A percentile compares a stretch with the other conserved stretches of the same genome.
Evolutionary conservation across 2,888 invertebrate genomes (phyloP).

Genomic region (Adela reaumurella): DNA sequence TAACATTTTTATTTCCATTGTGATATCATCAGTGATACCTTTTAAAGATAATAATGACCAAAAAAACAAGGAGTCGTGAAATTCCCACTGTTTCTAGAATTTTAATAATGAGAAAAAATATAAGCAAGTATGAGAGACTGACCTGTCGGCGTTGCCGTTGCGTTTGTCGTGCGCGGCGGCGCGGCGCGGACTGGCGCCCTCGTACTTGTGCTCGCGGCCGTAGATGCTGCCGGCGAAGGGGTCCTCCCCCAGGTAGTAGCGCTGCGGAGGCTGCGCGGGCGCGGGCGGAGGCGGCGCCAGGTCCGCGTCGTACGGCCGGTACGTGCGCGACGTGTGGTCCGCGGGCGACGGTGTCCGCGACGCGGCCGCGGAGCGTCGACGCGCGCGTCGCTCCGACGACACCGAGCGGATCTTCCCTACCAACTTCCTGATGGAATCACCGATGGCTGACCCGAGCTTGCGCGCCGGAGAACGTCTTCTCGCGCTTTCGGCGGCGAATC

Average conservation of each 20-base stretch:
- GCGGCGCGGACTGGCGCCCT: slow-evolving; percentile 58
- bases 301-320: slow-evolving; percentile 49
- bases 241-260: slow-evolving; percentile 84
- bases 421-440: slow-evolving; percentile 76
- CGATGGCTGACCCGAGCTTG: slow-evolving; percentile 61
- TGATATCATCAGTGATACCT: too few relatives aligned
- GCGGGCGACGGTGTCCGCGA: slow-evolving; percentile 60
- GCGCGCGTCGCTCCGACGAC: slow-evolving; percentile 61
- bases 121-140: slow-evolving; percentile 17
- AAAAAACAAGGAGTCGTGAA: too few relatives aligned
- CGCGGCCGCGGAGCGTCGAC: slow-evolving; percentile 56
- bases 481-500: slow-evolving; percentile 54
- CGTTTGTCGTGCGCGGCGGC: slow-evolving; percentile 29
- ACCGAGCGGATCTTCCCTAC: slow-evolving; percentile 80
- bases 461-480: slow-evolving; percentile 39
- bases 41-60: too few relatives aligned
- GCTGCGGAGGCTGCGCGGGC: slow-evolving; percentile 57
- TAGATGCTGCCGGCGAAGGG: slow-evolving; percentile 75
- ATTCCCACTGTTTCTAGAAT: too few relatives aligned
- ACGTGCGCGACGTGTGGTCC: slow-evolving; percentile 47
- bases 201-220: slow-evolving; percentile 81
- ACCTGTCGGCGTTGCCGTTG: slow-evolving; percentile 44
- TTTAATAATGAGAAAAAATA: too few relatives aligned
- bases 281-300: slow-evolving; percentile 32
- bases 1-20: too few relatives aligned